phyloP scores from a whole-genome alignment of 2,888 invertebrate species.

The Amiota mariae region DNA sequence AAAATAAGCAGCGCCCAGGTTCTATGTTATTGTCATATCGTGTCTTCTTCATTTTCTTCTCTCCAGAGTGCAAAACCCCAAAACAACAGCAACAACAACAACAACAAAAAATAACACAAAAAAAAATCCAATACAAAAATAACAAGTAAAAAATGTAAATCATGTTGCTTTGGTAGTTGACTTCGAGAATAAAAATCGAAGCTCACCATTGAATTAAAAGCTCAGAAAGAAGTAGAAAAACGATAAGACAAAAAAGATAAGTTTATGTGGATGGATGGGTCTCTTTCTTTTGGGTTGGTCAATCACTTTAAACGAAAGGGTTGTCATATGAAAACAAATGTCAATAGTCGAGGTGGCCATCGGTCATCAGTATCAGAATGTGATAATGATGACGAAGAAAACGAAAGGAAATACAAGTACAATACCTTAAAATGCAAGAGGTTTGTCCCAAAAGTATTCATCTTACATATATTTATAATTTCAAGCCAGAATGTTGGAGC shows the following conservation, averaged over 20 bases:
- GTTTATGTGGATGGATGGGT: not conserved
- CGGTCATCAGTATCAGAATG: too few species aligned
- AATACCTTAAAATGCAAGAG: too few species aligned
- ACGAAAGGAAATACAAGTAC: too few species aligned
- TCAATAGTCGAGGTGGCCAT: too few species aligned
- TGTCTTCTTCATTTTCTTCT: not conserved
- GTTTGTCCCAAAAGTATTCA: too few species aligned
- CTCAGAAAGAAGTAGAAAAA: not conserved
- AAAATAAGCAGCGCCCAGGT: constrained; percentile 3
- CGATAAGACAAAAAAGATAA: not conserved
- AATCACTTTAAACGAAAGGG: too few species aligned
- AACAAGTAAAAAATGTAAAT: constrained; percentile 25
- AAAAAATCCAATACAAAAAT: not conserved
- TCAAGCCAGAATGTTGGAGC: too few species aligned
- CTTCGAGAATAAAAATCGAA: constrained; percentile 14
- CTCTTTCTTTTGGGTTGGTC: not conserved
- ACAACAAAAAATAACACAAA: constrained; percentile 5
- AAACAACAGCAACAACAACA: not conserved
- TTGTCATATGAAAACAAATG: too few species aligned
- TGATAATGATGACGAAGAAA: too few species aligned
- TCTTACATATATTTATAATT: too few species aligned
- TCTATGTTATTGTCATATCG: not conserved
- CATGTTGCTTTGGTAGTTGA: constrained; percentile 17
- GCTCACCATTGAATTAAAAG: not conserved
- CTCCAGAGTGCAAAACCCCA: not conserved